Evolutionary conservation across 2,888 invertebrate species (phyloP).

Genomic region (Agrochola circellaris): DNA sequence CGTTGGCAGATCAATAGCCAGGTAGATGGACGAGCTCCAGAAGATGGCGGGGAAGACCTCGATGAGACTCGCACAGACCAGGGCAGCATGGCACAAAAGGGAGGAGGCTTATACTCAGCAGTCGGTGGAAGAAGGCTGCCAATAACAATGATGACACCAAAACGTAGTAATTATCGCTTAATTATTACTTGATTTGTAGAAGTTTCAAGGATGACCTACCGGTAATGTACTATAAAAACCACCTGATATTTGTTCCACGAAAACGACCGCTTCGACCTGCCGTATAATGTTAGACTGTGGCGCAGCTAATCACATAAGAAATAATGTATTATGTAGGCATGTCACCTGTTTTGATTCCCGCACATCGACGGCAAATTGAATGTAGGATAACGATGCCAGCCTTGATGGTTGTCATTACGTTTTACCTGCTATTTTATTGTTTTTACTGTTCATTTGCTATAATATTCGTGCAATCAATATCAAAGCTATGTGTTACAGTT

Average conservation of each 20-base stretch:
- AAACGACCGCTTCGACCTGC: not conserved
- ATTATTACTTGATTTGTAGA: not conserved
- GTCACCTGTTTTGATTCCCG: constrained; percentile 46
- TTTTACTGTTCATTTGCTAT: constrained; percentile 8
- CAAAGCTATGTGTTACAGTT: not conserved
- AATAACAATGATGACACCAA: too few relatives aligned
- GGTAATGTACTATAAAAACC: not conserved
- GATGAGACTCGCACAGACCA: too few relatives aligned
- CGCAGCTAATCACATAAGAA: not conserved
- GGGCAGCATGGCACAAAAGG: too few relatives aligned
- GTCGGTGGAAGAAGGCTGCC: too few relatives aligned
- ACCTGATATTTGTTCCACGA: not conserved
- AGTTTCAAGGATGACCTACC: not conserved
- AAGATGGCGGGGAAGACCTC: too few relatives aligned
- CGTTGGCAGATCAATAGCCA: too few relatives aligned
- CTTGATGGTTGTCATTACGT: constrained; percentile 20
- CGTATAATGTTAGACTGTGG: constrained; percentile 10
- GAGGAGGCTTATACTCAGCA: too few relatives aligned
- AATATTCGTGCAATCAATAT: constrained; percentile 8
- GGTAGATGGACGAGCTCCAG: too few relatives aligned
- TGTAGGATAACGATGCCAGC: constrained; percentile 6
- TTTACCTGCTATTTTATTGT: constrained; percentile 7
- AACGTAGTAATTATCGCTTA: not conserved
- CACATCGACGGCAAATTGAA: constrained; percentile 17
- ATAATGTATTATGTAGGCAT: not conserved